Conservation (phyloP, 2,113 vertebrate genomes). For the Zosterops japonicus region DNA sequence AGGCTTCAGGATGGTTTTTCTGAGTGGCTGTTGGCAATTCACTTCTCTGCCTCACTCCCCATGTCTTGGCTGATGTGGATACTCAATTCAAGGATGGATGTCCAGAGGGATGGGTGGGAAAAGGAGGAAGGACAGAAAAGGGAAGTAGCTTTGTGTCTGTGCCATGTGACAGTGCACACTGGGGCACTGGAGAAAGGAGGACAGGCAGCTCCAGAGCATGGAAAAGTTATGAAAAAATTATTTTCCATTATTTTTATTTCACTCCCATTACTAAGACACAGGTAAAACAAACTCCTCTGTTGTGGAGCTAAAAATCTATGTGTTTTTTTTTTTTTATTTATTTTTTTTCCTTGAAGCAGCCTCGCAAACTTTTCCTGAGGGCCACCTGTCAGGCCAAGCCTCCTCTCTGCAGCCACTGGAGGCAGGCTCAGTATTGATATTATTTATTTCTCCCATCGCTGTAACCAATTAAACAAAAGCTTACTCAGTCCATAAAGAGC, state of each 20-base stretch:
- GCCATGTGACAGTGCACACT: accelerated
- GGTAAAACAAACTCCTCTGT: background rate
- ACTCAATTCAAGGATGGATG: background rate
- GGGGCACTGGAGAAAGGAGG: background rate
- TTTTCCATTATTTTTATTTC: background rate
- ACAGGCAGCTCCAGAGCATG: background rate
- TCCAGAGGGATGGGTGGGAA: background rate
- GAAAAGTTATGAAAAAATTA: background rate
- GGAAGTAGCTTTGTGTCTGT: background rate
- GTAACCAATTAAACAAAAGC: conserved; percentile 25
- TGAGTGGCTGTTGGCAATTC: background rate
- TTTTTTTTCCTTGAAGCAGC: background rate
- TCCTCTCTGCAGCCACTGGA: background rate
- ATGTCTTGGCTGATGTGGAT: background rate
- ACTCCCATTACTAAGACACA: background rate
- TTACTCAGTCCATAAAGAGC: conserved; percentile 33
- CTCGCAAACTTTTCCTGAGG: background rate
- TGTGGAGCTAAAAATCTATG: background rate
- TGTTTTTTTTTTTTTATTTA: no score
- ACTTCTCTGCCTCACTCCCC: background rate
- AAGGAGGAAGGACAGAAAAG: background rate
- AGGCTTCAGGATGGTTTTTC: background rate
- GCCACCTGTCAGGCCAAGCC: background rate
- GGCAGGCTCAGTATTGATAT: background rate
- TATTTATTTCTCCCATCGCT: conserved; percentile 49